Evolutionary conservation across 2,113 vertebrate species (phyloP).

Genomic region (Orthonyx spaldingii): DNA sequence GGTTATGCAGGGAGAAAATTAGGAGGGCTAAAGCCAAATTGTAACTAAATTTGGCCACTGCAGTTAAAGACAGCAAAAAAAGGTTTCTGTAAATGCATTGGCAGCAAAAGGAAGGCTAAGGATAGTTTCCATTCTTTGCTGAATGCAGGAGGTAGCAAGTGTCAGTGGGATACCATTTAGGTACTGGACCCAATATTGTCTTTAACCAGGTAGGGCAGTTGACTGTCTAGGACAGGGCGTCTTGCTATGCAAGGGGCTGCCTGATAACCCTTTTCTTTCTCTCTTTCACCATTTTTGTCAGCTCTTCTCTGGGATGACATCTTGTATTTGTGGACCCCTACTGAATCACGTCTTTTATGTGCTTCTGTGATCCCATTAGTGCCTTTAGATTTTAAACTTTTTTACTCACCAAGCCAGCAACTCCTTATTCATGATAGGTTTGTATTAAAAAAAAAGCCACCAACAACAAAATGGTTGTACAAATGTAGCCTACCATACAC

Average conservation of each 20-base stretch:
- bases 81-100: background rate
- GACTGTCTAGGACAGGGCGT: background rate
- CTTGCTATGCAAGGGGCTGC: background rate
- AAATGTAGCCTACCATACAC: background rate
- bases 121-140: background rate
- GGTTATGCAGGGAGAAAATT: background rate
- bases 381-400: background rate
- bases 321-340: background rate
- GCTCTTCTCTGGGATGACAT: background rate
- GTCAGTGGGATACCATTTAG: background rate
- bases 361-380: background rate
- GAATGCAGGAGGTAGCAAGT: accelerated
- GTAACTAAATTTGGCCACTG: background rate
- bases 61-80: background rate
- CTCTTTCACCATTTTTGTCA: background rate
- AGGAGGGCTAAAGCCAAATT: background rate
- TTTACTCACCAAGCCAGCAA: background rate
- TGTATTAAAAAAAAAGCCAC: background rate
- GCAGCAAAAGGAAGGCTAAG: background rate
- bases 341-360: background rate
- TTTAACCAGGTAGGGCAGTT: background rate
- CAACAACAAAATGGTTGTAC: background rate
- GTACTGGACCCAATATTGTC: background rate
- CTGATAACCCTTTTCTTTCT: background rate
- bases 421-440: background rate